These are phyloP conservation scores for Rhinogobio ventralis DNA, from an alignment of 2,797 vertebrate species.

Conservation along the genomic window DNA sequence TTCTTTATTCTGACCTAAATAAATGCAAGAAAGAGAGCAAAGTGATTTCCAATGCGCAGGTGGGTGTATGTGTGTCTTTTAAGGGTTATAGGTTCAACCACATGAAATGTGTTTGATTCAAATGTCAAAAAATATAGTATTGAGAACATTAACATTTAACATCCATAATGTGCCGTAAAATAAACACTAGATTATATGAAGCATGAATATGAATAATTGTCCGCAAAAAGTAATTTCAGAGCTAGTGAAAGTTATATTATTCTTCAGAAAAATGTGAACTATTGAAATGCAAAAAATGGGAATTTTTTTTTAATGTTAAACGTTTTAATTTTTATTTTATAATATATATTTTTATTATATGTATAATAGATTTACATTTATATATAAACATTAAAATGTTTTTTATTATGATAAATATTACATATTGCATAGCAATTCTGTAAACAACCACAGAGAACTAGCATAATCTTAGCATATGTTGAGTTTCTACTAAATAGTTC, in stretches of 20 bases:
- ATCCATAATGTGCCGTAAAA: background rate
- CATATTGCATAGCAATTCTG: background rate
- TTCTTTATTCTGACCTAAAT: conserved; percentile 35
- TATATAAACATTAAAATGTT: background rate
- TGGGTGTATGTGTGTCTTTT: conserved; percentile 7
- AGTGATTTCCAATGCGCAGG: background rate
- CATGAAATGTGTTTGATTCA: background rate
- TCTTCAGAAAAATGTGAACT: background rate
- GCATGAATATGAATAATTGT: background rate
- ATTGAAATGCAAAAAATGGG: background rate
- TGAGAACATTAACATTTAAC: background rate
- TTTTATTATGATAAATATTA: background rate
- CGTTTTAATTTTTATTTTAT: background rate
- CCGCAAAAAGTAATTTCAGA: background rate
- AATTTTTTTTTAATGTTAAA: background rate
- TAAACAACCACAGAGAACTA: too few relatives aligned
- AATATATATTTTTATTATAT: background rate
- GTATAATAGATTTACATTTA: background rate
- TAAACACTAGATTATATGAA: background rate
- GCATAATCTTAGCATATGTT: too few relatives aligned
- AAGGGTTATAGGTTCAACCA: conserved; percentile 9
- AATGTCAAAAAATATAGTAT: background rate
- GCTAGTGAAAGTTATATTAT: background rate
- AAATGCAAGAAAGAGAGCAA: conserved; percentile 9
- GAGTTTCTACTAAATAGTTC: too few relatives aligned